Percentiles rank a stretch among this genome's conserved stretches.
phyloP scores from a whole-genome alignment of 2,797 vertebrate species.

The Potorous gilbertii region DNA sequence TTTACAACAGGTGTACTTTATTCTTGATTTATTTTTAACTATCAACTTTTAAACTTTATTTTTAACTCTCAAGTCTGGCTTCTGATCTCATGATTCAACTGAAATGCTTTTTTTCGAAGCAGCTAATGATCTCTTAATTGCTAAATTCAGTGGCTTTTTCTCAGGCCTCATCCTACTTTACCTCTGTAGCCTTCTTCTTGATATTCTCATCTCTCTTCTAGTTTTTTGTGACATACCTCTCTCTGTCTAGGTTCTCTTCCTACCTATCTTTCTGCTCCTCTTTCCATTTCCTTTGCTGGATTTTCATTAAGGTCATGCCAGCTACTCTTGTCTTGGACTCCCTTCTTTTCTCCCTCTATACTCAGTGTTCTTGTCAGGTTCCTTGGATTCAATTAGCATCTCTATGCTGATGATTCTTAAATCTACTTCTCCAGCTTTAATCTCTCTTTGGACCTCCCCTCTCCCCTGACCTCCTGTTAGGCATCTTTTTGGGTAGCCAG shows the following conservation, averaged over 20 bases:
- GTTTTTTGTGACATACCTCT: background rate
- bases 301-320: background rate
- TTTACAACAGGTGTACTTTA: too few species aligned
- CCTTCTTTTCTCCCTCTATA: background rate
- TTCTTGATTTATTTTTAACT: too few species aligned
- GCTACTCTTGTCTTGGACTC: background rate
- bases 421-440: background rate
- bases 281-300: background rate
- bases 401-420: background rate
- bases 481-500: background rate
- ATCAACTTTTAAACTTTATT: too few species aligned
- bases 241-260: background rate
- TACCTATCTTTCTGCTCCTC: background rate
- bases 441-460: background rate
- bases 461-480: background rate
- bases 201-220: background rate
- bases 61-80: too few species aligned
- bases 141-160: background rate
- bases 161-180: background rate
- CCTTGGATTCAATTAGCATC: background rate
- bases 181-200: background rate
- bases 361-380: background rate
- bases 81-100: too few species aligned
- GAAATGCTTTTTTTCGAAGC: too few species aligned
- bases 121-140: too few species aligned